Percentiles rank a stretch among this genome's conserved stretches.
Evolutionary conservation across 2,888 invertebrate species (phyloP).

Genomic region (Aphidoletes aphidimyza): DNA sequence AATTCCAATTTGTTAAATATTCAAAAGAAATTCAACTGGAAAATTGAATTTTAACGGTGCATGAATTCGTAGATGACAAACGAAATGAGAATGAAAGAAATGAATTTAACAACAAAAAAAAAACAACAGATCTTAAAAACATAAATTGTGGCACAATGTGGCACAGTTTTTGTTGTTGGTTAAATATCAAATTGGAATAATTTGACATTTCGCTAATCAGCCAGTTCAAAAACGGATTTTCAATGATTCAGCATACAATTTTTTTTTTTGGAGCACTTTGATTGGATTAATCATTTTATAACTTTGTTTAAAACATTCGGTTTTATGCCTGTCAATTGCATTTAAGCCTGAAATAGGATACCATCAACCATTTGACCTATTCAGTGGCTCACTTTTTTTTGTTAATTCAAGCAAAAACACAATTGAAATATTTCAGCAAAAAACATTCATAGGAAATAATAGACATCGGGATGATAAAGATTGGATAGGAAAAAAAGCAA

Average conservation of each 20-base stretch:
- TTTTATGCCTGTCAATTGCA: neutral
- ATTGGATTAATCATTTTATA: conserved; percentile 14
- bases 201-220: conserved; percentile 23
- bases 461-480: too few species aligned
- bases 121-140: neutral
- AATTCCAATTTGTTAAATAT: conserved; percentile 14
- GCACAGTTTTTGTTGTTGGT: neutral
- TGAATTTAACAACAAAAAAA: too few species aligned
- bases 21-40: conserved; percentile 44
- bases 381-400: too few species aligned
- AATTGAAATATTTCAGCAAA: too few species aligned
- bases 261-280: neutral
- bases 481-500: too few species aligned
- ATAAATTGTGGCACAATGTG: neutral
- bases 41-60: conserved; percentile 54
- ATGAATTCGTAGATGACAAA: neutral
- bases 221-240: neutral
- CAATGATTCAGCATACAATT: neutral
- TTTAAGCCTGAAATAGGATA: neutral
- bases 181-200: neutral
- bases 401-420: too few species aligned
- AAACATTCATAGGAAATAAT: too few species aligned
- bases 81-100: neutral
- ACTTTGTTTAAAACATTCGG: neutral
- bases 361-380: too few species aligned